A percentile compares a stretch with the other conserved stretches of the same genome.
Conservation (phyloP, 1,140 invertebrate genomes). For the Triops cancriformis region DNA sequence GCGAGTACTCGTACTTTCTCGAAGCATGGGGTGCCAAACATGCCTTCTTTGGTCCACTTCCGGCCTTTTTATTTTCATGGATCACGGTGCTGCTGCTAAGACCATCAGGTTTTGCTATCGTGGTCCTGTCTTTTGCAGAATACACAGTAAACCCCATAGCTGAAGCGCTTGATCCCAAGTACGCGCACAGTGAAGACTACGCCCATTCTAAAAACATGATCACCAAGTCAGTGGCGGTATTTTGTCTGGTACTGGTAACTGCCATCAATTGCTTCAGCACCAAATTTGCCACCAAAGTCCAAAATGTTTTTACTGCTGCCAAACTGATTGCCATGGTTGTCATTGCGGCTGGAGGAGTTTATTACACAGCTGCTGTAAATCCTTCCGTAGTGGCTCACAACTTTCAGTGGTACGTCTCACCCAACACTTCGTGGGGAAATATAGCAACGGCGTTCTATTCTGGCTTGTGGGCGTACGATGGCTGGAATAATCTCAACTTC, state of each 20-base stretch:
- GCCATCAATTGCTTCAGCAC: slow-evolving; percentile 44
- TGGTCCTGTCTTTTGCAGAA: slow-evolving; percentile 42
- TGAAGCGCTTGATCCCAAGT: slow-evolving; percentile 38
- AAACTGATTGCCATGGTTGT: slow-evolving; percentile 42
- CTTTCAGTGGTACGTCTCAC: background rate
- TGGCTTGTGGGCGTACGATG: slow-evolving; percentile 47
- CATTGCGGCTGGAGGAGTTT: slow-evolving; percentile 40
- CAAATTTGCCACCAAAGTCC: slow-evolving; percentile 41
- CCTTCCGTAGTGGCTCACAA: background rate
- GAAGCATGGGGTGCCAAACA: slow-evolving; percentile 33
- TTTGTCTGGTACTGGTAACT: slow-evolving; percentile 36
- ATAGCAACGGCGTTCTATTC: slow-evolving; percentile 47
- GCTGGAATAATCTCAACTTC: slow-evolving; percentile 55
- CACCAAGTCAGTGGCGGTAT: background rate
- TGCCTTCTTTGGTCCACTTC: slow-evolving; percentile 31
- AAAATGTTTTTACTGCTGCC: slow-evolving; percentile 42
- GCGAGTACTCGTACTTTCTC: slow-evolving; percentile 37
- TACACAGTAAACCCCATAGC: slow-evolving; percentile 61
- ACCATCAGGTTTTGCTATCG: slow-evolving; percentile 36
- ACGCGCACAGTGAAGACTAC: background rate
- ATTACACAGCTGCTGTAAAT: slow-evolving; percentile 34
- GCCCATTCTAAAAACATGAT: background rate
- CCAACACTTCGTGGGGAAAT: slow-evolving; percentile 34
- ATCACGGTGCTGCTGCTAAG: slow-evolving; percentile 37
- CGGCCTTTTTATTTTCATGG: slow-evolving; percentile 38